Base-by-base conservation (phyloP, 2,797 vertebrate genomes). In the Sebastes minor region DNA sequence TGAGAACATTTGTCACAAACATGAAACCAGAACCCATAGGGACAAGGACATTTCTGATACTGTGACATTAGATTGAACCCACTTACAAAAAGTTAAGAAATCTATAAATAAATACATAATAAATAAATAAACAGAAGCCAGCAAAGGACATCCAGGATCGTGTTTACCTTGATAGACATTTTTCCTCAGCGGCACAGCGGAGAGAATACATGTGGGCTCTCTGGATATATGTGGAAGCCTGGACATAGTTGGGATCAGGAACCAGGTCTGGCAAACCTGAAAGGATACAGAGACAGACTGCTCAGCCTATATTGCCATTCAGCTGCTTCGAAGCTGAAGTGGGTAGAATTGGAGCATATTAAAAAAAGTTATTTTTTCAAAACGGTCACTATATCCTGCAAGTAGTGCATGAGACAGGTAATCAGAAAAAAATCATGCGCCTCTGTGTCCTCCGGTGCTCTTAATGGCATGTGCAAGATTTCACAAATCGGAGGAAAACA, bases 141-240 rank as follows among this genome's bases (percentile, higher is more conserved):
- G 27, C 25, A 32, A 30, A 80, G n/a, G 20, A 63, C 18, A 22
- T 53, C 4, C 8, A 25, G 2, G 30, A 8, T 59, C 71, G 3
- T 38, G 2, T 74, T 93, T 89, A 99, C 98, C 98, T 99, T 81
- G 98, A 97, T 6, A 99, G 95, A 71, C 98, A 99, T 83, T 97
- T 98, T 87, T 99, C 98, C 85, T 99, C 98, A 0, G 98, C 96
- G 0, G 98, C 98, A 28, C 98, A 99, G 75, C 98, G 97, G 57
- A 99, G 95, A 0, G 98, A 98, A 83, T 99, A 99, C 84, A 99
- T 97, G 85, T 98, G 98, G 32, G 97, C 96, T 86, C 97, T 94
- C 91, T 99, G 98, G 87, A 99, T 96, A 0, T 99, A 99, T 0
- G 98, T 99, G 71, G 98, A 99, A 0, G 98, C 98, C 89, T 99